These are phyloP conservation scores for Phyllotreta cruciferae DNA, from an alignment of 2,888 invertebrate genomes.

Conservation along the genomic window DNA sequence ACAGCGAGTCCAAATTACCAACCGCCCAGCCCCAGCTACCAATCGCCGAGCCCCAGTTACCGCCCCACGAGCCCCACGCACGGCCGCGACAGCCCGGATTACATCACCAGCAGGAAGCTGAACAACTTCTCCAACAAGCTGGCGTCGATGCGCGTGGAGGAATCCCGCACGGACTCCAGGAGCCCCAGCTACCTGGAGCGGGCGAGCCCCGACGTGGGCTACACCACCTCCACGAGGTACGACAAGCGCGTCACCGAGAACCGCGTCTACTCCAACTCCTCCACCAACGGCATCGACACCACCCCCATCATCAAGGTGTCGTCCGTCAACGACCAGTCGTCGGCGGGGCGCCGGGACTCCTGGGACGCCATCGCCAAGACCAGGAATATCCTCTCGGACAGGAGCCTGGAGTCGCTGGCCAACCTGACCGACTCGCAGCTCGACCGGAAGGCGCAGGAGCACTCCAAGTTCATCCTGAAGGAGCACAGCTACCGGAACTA, in stretches of 20 bases:
- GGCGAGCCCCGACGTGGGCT: conserved; percentile 51
- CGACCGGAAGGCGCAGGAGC: conserved; percentile 56
- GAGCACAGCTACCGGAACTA: conserved; percentile 46
- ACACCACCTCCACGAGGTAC: conserved; percentile 48
- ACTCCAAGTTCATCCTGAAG: conserved; percentile 48
- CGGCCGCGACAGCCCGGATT: conserved; percentile 57
- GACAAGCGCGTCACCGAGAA: conserved; percentile 52
- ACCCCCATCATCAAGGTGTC: conserved; percentile 69
- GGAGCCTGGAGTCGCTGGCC: conserved; percentile 74
- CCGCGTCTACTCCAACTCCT: conserved; percentile 47
- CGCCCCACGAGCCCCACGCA: conserved; percentile 32
- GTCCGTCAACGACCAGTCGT: conserved; percentile 63
- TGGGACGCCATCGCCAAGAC: conserved; percentile 87
- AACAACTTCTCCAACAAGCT: conserved; percentile 54
- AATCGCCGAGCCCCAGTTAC: conserved; percentile 51
- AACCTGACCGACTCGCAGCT: conserved; percentile 71
- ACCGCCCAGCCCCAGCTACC: conserved; percentile 51
- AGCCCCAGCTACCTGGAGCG: conserved; percentile 54
- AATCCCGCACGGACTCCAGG: conserved; percentile 52
- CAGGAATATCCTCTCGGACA: conserved; percentile 73
- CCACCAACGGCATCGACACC: conserved; percentile 60
- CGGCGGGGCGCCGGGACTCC: conserved; percentile 71
- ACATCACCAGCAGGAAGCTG: conserved; percentile 54
- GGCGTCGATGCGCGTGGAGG: conserved; percentile 54
- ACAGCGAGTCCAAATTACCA: conserved; percentile 53